Conservation (phyloP, 2,113 vertebrate genomes). For the Marcusenius ussheri region DNA sequence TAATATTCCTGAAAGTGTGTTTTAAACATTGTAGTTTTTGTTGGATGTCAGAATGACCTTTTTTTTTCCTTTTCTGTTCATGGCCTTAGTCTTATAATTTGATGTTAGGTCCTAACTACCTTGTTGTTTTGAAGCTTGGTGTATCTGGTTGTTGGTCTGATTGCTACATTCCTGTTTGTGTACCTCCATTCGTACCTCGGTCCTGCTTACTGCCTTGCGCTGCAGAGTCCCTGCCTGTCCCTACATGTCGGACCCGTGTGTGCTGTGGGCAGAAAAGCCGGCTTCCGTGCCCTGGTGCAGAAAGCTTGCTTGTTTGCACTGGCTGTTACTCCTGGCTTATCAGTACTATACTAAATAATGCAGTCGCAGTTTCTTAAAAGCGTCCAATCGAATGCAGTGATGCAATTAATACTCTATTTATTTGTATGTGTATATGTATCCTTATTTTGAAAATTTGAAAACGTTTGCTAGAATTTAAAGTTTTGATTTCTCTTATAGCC, state of each 20-base stretch:
- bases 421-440: background rate
- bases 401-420: background rate
- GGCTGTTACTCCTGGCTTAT: background rate
- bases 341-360: background rate
- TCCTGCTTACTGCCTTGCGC: background rate
- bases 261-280: background rate
- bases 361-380: background rate
- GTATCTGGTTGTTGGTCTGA: background rate
- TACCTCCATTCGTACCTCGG: background rate
- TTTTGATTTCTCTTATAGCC: background rate
- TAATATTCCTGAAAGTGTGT: background rate
- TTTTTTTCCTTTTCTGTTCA: background rate
- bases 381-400: background rate
- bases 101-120: background rate
- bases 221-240: background rate
- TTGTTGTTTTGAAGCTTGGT: background rate
- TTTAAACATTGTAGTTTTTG: background rate
- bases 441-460: background rate
- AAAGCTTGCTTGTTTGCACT: background rate
- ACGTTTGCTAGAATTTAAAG: background rate
- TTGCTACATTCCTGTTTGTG: background rate
- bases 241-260: background rate
- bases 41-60: background rate
- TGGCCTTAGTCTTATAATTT: background rate
- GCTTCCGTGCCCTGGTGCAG: background rate